Base-by-base conservation (phyloP, 2,113 vertebrate genomes). In the Cariama cristata region DNA sequence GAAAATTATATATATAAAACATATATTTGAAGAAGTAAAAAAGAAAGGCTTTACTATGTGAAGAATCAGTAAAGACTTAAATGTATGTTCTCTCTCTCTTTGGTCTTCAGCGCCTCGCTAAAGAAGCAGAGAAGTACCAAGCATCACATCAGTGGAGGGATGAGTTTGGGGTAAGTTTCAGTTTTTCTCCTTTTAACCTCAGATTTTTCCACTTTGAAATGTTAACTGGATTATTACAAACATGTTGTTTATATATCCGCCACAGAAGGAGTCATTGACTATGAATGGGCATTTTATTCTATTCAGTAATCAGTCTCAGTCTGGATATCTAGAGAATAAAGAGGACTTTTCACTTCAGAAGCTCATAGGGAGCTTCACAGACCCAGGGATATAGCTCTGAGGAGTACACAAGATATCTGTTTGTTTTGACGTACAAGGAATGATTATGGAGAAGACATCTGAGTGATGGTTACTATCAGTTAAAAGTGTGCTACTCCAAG, bases 51-150 rank as follows among this genome's bases (percentile, higher is more conserved):
- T 90, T 63, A 12, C 17, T 33, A 2, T 3, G 2, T 64, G 40
- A 68, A 33, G 18, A 60, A 68, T 75, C 33, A 49, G 9, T 66
- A 42, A 58, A 82, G 26, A 62, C 32, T 85, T 50, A 96, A 85
- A 40, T 40, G 3, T 32, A 6, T 73, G 15, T 53, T 1, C 2
- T 86, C 81, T 98, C 30, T 95, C 74, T 72, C 92, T 97, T 97
- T 94, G 20, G 32, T 98, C 97, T 94, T 68, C 97, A 99, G 99
- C 99, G 98, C 90, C 98, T 99, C 44, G 99, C 99, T 87, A 98
- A 98, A 96, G 98, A 99, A 97, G 99, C 99, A 28, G 99, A 99
- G 95, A 98, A 98, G 53, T 99, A 99, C 93, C 99, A 99, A 98
- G 98, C 98, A 92, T 98, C 98, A 8, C 99, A 99, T 97, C 97